phyloP scores from a whole-genome alignment of 2,888 invertebrate species.

The Nephrotoma guestfalica region DNA sequence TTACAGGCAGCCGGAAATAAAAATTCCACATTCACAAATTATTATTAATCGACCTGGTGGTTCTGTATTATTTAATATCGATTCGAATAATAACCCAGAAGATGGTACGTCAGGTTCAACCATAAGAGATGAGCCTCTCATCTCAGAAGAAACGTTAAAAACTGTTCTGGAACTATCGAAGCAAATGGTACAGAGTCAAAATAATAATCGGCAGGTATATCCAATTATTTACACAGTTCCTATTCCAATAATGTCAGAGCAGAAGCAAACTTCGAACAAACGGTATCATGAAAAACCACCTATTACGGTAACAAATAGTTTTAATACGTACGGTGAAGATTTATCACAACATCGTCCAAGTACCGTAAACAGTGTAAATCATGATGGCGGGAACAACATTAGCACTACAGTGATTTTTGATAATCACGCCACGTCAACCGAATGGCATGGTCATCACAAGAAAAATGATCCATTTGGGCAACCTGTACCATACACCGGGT shows the following conservation, averaged over 20 bases:
- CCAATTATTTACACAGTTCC: constrained; percentile 23
- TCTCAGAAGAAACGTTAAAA: constrained; percentile 30
- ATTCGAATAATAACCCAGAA: constrained; percentile 10
- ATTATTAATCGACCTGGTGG: constrained; percentile 31
- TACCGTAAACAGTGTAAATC: constrained; percentile 7
- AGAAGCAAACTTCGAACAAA: neutral
- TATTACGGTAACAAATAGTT: neutral
- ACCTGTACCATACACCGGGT: too few species aligned
- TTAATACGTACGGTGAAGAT: constrained; percentile 8
- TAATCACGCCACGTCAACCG: neutral
- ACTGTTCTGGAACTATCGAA: constrained; percentile 31
- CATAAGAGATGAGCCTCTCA: constrained; percentile 22
- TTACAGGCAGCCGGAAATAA: constrained; percentile 9
- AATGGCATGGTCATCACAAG: neutral
- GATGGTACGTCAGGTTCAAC: neutral
- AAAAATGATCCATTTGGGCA: too few species aligned
- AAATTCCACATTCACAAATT: constrained; percentile 28
- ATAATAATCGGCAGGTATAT: constrained; percentile 15
- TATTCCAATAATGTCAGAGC: constrained; percentile 9
- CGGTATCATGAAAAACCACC: neutral
- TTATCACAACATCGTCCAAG: constrained; percentile 12
- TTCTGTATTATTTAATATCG: constrained; percentile 26
- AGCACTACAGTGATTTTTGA: neutral
- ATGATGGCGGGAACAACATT: neutral
- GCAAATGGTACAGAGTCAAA: constrained; percentile 22